These are phyloP conservation scores for Bombus breviceps DNA, from an alignment of 1,140 invertebrate genomes.

Conservation along the genomic window DNA sequence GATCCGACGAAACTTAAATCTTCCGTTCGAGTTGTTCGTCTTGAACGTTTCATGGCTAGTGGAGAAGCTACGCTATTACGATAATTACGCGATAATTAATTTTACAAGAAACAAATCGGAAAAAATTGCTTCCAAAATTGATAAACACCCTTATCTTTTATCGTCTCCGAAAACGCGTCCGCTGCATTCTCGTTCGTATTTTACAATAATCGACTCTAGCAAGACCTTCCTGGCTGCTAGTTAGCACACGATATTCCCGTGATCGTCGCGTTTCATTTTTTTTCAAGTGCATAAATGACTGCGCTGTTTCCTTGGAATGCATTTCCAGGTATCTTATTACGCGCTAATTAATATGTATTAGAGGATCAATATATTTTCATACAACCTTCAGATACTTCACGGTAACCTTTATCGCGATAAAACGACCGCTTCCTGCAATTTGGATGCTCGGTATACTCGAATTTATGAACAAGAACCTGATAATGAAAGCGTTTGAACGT, in stretches of 20 bases:
- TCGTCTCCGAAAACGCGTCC: too few relatives aligned
- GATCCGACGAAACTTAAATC: too few relatives aligned
- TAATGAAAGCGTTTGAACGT: neutral
- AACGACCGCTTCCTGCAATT: neutral
- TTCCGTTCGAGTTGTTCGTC: too few relatives aligned
- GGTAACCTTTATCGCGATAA: too few relatives aligned
- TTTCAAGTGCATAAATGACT: neutral
- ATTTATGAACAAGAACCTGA: too few relatives aligned
- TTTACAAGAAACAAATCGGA: too few relatives aligned
- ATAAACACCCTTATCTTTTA: neutral
- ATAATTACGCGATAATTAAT: too few relatives aligned
- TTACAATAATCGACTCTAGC: neutral
- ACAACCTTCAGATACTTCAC: neutral
- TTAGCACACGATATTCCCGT: neutral
- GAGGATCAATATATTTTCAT: neutral
- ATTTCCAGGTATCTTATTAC: neutral
- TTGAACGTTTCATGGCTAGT: too few relatives aligned
- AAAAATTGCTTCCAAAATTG: neutral
- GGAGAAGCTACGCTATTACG: too few relatives aligned
- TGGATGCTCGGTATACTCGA: neutral
- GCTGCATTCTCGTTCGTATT: neutral
- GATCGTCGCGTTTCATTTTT: neutral
- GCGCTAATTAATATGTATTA: neutral
- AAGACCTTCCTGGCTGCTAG: neutral
- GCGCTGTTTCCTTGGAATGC: neutral